These are phyloP conservation scores for Halcyon senegalensis DNA, from an alignment of 2,113 vertebrate genomes.

Conservation along the genomic window DNA sequence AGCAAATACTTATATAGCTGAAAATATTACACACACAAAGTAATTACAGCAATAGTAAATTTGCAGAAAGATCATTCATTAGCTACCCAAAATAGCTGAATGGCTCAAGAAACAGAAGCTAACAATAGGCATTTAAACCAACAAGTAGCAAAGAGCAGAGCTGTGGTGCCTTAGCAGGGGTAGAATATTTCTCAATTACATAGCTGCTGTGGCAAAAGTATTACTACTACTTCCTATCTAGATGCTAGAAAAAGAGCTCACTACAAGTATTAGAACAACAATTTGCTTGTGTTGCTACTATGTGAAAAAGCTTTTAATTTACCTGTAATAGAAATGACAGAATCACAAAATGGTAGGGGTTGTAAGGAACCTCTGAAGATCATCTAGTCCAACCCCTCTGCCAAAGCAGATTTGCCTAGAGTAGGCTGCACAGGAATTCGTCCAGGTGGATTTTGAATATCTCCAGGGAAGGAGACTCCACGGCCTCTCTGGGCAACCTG, in stretches of 20 bases:
- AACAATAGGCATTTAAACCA: neutral
- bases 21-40: neutral
- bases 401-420: too few relatives aligned
- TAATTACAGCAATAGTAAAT: neutral
- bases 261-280: neutral
- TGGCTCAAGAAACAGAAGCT: neutral
- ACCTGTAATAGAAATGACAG: neutral
- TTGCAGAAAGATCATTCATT: neutral
- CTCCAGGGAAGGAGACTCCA: too few relatives aligned
- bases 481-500: too few relatives aligned
- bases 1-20: fast-evolving
- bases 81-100: neutral
- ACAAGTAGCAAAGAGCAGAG: neutral
- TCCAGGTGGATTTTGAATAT: too few relatives aligned
- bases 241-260: neutral
- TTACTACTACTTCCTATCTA: neutral
- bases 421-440: too few relatives aligned
- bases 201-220: neutral
- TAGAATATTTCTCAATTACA: neutral
- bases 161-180: neutral
- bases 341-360: too few relatives aligned
- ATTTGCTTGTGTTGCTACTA: neutral
- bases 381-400: too few relatives aligned
- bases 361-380: too few relatives aligned
- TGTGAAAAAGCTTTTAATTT: neutral